Conservation (phyloP, 2,797 vertebrate genomes). For the Sandelia bainsii region DNA sequence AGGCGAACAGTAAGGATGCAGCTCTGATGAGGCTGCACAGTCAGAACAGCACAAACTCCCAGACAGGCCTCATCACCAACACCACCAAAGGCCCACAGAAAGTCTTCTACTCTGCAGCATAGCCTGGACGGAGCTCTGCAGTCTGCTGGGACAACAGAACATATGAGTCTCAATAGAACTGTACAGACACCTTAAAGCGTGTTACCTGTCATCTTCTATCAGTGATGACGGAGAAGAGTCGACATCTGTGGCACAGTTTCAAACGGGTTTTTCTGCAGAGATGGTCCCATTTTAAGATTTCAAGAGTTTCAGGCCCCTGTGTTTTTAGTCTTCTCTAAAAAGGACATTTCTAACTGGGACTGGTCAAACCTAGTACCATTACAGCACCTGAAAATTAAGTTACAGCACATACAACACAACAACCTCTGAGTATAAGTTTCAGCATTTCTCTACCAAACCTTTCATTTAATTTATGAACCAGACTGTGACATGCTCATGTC, state of each 20-base stretch:
- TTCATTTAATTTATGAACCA: too few species aligned
- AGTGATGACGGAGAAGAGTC: not conserved
- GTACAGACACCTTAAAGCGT: not conserved
- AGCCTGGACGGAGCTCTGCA: not conserved
- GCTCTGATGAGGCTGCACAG: conserved; percentile 59
- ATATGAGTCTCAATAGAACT: not conserved
- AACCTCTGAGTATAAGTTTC: too few species aligned
- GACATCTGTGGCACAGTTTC: not conserved
- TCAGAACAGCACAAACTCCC: conserved; percentile 67
- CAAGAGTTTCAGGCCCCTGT: too few species aligned
- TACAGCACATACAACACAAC: too few species aligned
- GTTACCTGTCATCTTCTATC: not conserved
- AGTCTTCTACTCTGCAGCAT: conserved; percentile 25
- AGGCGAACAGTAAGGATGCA: conserved; percentile 6
- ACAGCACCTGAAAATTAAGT: too few species aligned
- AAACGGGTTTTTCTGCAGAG: too few species aligned
- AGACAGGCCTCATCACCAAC: conserved; percentile 52
- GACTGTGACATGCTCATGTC: too few species aligned
- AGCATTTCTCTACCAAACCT: too few species aligned
- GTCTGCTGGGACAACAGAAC: not conserved
- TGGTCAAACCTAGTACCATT: not conserved
- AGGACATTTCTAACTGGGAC: not conserved
- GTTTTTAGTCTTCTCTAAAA: not conserved
- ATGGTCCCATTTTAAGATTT: too few species aligned
- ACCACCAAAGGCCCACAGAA: conserved; percentile 18